Conservation (phyloP, 2,888 invertebrate species). For the Synergus laeviventris region DNA sequence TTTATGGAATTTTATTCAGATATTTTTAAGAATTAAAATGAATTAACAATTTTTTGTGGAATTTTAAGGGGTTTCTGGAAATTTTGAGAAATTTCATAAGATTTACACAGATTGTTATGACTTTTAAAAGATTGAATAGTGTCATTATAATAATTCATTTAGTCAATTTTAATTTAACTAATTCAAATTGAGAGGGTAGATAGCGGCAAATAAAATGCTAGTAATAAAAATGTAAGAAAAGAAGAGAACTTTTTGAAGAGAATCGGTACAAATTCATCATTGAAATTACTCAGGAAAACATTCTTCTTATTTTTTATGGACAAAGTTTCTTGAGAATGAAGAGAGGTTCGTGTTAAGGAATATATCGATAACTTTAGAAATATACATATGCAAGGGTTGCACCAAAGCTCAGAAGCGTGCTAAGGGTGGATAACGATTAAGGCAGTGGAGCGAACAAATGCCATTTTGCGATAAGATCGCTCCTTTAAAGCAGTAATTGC, state of each 20-base stretch:
- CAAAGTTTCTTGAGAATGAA: not conserved
- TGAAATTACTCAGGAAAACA: too few relatives aligned
- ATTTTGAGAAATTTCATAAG: too few relatives aligned
- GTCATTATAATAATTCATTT: too few relatives aligned
- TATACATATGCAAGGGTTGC: slow-evolving; percentile 37
- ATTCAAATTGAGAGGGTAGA: too few relatives aligned
- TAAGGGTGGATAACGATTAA: slow-evolving; percentile 37
- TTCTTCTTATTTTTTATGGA: not conserved
- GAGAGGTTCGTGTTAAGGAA: slow-evolving; percentile 30
- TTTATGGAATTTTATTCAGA: too few relatives aligned
- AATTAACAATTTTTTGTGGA: too few relatives aligned
- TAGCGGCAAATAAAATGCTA: not conserved
- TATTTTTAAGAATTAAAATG: too few relatives aligned
- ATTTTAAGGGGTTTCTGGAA: too few relatives aligned
- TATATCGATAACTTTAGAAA: slow-evolving; percentile 36
- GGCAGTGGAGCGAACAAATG: slow-evolving; percentile 42
- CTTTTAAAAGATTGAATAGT: too few relatives aligned
- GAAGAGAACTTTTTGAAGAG: not conserved
- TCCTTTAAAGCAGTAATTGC: slow-evolving; percentile 36
- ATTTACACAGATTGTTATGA: too few relatives aligned
- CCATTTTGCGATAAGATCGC: slow-evolving; percentile 40
- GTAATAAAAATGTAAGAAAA: not conserved
- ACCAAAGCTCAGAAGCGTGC: slow-evolving; percentile 32
- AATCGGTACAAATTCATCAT: not conserved
- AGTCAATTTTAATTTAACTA: too few relatives aligned